A percentile compares a stretch with the other conserved stretches of the same genome.
phyloP scores from a whole-genome alignment of 2,113 vertebrate genomes.

The Tretioscincus oriximinensis region DNA sequence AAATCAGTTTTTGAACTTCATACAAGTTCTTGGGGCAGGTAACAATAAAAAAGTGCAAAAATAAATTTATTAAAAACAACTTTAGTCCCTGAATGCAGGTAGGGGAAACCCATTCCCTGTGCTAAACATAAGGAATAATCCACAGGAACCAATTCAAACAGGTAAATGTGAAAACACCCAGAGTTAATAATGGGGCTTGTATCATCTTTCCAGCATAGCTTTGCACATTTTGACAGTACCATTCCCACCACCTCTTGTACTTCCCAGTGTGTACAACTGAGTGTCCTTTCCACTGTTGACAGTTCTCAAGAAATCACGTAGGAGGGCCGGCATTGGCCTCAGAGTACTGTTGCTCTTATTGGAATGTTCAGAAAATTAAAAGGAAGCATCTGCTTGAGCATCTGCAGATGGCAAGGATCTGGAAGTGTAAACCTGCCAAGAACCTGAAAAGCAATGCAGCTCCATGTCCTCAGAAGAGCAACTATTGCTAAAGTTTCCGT shows the following conservation, averaged over 20 bases:
- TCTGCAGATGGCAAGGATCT: background rate
- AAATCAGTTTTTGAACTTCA: no score
- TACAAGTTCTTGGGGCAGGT: no score
- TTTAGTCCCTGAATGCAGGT: no score
- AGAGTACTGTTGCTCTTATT: background rate
- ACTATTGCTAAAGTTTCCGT: background rate
- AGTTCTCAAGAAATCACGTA: conserved; percentile 11
- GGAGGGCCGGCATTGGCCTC: background rate
- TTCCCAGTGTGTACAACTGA: background rate
- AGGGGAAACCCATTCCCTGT: no score
- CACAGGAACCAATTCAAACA: no score
- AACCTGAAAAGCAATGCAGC: background rate
- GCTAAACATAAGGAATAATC: no score
- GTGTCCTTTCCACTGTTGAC: background rate
- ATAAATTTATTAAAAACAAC: no score
- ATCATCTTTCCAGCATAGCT: background rate
- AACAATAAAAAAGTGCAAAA: no score
- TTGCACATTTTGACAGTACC: background rate
- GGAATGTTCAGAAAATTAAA: conserved; percentile 5
- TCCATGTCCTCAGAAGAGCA: background rate
- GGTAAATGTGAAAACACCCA: no score
- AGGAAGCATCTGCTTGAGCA: conserved; percentile 1
- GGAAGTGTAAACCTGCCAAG: background rate
- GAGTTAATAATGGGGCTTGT: background rate
- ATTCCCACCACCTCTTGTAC: background rate